Evolutionary conservation across 2,797 vertebrate species (phyloP), one percentile per base, ranked within the genome.

Genomic region (Dermochelys coriacea): DNA sequence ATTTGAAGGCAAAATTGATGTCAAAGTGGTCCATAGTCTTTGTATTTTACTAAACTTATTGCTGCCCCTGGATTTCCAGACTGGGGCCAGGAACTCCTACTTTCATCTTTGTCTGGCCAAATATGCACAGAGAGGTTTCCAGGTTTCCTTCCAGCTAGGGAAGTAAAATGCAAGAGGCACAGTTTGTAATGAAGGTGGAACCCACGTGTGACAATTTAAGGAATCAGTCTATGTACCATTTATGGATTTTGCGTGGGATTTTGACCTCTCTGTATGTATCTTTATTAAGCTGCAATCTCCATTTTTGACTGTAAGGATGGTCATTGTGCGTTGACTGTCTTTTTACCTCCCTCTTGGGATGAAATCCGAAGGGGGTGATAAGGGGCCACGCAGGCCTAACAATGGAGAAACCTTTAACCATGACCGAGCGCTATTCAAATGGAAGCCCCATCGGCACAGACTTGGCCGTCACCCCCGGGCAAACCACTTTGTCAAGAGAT

Each of bases 391-490:
- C 19, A 12, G 10, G 10, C n/a, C 64, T n/a, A 68, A 68, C 34
- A 21, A 68, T 11, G 64, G 64, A 68, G n/a, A 41, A 41, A 12
- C n/a, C 41, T 71, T 71, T 41, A 19, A 41, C 37, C 9, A 4
- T 12, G n/a, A 71, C 11, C n/a, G n/a, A 3, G 21, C n/a, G 23
- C 64, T 41, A 12, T 3, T 12, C n/a, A 21, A 68, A 37, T 2
- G 8, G 9, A 8, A 37, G n/a, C 4, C 64, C 61, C n/a, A 21
- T n/a, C 21, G 61, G 16, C 34, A 19, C 8, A n/a, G 34, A 4
- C 2, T 19, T 5, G 8, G 34, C 16, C 61, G 6, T 6, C 31
- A 61, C 31, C 2, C 2, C 3, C 8, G 31, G 4, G 6, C 61
- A 18, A 18, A 8, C 16, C 61, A 64, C 15, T 31, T 61, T 34